These are phyloP conservation scores for Heliocidaris tuberculata DNA, from an alignment of 35 echinoderm and acorn worm species.

Conservation along the genomic window DNA sequence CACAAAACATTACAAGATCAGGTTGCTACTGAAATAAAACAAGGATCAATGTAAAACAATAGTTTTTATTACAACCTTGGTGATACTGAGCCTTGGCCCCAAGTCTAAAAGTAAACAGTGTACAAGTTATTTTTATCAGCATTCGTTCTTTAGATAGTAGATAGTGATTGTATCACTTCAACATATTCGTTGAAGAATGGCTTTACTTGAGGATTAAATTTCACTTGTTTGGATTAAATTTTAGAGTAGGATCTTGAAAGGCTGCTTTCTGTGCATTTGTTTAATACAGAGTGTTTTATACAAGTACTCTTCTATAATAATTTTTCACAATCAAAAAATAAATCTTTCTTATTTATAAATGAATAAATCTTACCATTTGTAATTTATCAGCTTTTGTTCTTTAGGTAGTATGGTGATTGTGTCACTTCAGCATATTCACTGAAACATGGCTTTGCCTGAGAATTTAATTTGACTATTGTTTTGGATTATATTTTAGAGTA, in stretches of 20 bases:
- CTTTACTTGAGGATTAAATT: background rate
- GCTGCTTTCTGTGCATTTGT: too few species aligned
- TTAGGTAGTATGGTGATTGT: background rate
- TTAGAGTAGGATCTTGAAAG: too few species aligned
- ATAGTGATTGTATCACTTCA: background rate
- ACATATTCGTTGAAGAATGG: background rate
- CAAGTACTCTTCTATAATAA: too few species aligned
- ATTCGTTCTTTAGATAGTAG: background rate
- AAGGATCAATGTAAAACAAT: background rate
- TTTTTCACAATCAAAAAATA: too few species aligned
- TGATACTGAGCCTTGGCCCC: background rate
- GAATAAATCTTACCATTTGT: too few species aligned
- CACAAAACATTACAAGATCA: background rate
- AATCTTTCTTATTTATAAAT: too few species aligned
- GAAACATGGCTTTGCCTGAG: background rate
- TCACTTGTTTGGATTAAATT: background rate
- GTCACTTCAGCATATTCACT: background rate
- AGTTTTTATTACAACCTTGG: background rate
- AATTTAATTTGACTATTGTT: background rate
- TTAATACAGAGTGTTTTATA: too few species aligned
- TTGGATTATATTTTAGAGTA: too few species aligned
- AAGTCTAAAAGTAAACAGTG: background rate
- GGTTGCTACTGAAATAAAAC: background rate
- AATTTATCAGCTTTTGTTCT: background rate
- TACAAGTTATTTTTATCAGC: background rate